phyloP scores from a whole-genome alignment of 2,113 vertebrate genomes.

The Lagopus muta region DNA sequence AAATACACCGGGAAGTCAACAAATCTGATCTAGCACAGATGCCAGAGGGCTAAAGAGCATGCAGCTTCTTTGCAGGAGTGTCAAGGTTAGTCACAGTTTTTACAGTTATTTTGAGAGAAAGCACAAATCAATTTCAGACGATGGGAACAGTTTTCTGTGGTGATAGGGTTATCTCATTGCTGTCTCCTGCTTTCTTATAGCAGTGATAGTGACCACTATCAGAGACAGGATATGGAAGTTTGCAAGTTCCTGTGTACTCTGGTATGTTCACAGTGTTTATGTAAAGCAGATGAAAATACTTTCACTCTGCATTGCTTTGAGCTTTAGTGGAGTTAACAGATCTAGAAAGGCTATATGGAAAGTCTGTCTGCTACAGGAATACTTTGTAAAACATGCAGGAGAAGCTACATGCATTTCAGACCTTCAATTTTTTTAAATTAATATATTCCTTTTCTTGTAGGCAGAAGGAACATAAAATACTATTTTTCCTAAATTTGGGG shows the following conservation, averaged over 20 bases:
- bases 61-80: background rate
- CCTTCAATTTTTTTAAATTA: fast-evolving
- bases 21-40: background rate
- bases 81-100: background rate
- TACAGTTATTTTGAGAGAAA: background rate
- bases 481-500: background rate
- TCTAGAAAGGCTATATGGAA: background rate
- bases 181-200: background rate
- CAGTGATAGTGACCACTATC: background rate
- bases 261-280: background rate
- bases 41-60: background rate
- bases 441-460: background rate
- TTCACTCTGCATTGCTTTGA: background rate
- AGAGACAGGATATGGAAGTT: background rate
- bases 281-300: background rate
- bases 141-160: background rate
- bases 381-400: background rate
- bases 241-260: background rate
- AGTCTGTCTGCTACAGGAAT: background rate
- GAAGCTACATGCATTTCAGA: background rate
- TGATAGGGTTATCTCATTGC: background rate
- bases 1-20: background rate
- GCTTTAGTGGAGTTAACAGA: background rate
- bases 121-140: background rate
- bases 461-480: background rate